Base-by-base conservation (phyloP, 2,113 vertebrate genomes). In the Dryoscopus gambensis region DNA sequence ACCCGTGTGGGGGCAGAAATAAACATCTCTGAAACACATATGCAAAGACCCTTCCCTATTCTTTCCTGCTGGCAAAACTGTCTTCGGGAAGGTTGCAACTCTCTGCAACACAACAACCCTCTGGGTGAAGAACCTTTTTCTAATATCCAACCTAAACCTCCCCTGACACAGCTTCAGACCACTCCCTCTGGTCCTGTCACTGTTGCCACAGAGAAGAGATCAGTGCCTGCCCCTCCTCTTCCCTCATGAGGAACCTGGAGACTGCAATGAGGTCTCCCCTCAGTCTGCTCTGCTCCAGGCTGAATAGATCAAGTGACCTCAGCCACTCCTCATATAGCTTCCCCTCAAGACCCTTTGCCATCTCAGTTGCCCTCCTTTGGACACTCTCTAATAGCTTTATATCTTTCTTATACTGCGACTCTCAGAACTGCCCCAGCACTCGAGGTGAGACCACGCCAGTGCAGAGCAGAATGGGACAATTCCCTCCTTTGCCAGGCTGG, bases 401-500 rank as follows among this genome's bases (percentile, higher is more conserved):
- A 20, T 4, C 13, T n/a, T 40, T 30, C 5, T 65, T 20, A 8
- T 3, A 9, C 2, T 15, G 30, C 6, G 7, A 2, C 4, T 2
- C 28, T 4, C n/a, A 56, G 1, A 56, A 2, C 14, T 20, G 23
- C 15, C 40, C 23, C 49, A 56, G 15, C 5, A 13, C 23, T n/a
- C 0, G 1, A 56, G 70, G 15, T 40, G n/a, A 75, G 40, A 12
- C 28, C 0, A 0, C 19, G 23, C 28, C 59, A 64, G 69, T 0
- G 1, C 42, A 75, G 40, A n/a, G 59, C 28, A 55, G 22, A n/a
- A n/a, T 2, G 0, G 39, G 40, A 56, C 59, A 74, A 30, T 64
- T 23, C 20, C 30, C 13, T 42, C 70, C 42, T 16, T 21, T 35
- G 13, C 52, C 31, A 0, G 0, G 8, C 10, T 57, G 60, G 15